phyloP scores from a whole-genome alignment of 2,113 vertebrate genomes.

The Rutilus rutilus region DNA sequence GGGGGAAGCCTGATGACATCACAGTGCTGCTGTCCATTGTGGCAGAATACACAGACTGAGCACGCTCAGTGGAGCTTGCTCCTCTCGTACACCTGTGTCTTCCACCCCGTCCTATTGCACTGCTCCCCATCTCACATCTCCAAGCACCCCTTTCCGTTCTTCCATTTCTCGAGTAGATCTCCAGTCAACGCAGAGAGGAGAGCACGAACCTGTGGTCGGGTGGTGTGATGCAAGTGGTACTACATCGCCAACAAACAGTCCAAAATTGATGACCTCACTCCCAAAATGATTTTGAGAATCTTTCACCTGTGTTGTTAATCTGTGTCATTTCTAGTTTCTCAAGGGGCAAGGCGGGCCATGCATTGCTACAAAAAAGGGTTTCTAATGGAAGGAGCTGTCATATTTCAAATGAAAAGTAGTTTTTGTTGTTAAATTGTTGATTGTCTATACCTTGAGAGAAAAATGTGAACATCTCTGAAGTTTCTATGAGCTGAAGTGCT shows the following conservation, averaged over 20 bases:
- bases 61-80: conserved; percentile 33
- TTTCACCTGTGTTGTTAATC: background rate
- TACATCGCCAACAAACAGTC: background rate
- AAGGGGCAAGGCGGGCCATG: background rate
- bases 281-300: conserved; percentile 13
- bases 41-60: conserved; percentile 95
- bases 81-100: conserved; percentile 59
- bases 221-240: conserved; percentile 14
- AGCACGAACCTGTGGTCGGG: background rate
- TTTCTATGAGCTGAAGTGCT: background rate
- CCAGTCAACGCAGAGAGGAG: conserved; percentile 5
- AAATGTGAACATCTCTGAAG: background rate
- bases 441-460: background rate
- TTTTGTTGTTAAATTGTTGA: background rate
- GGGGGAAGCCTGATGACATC: conserved; percentile 98
- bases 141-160: conserved; percentile 23
- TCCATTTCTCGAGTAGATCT: conserved; percentile 24
- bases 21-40: conserved; percentile 98
- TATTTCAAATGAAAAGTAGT: conserved; percentile 11
- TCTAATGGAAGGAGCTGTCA: conserved; percentile 11
- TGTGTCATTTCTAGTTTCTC: conserved; percentile 1
- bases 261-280: conserved; percentile 4
- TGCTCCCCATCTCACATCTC: conserved; percentile 46
- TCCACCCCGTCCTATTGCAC: conserved; percentile 60
- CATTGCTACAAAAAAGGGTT: conserved; percentile 24